These are phyloP conservation scores for Standfussiana lucernea DNA, from an alignment of 2,888 invertebrate species.

Conservation along the genomic window DNA sequence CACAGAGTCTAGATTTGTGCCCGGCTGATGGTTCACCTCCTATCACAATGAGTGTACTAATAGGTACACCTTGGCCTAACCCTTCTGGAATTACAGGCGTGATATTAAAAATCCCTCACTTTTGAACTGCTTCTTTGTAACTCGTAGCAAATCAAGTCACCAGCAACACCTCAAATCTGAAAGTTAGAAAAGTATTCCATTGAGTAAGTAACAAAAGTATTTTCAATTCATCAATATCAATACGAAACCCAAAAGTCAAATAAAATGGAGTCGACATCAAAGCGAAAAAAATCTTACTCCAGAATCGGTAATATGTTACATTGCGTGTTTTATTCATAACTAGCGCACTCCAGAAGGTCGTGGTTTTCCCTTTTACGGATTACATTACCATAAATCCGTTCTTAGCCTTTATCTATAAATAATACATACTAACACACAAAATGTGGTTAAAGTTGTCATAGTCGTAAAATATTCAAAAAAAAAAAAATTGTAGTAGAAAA, in stretches of 20 bases:
- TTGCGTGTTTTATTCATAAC: constrained; percentile 66
- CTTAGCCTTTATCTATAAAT: constrained; percentile 63
- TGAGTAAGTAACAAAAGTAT: neutral
- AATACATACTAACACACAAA: constrained; percentile 55
- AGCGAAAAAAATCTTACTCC: constrained; percentile 31
- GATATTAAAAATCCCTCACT: no score
- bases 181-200: neutral
- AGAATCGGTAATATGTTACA: constrained; percentile 46
- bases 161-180: neutral
- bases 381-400: constrained; percentile 69
- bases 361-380: constrained; percentile 63
- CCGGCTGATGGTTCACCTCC: no score
- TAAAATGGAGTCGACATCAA: constrained; percentile 33
- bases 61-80: no score
- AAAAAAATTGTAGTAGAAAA: neutral
- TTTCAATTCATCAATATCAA: neutral
- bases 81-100: no score
- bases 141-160: neutral
- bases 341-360: constrained; percentile 54
- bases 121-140: neutral
- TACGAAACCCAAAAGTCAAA: constrained; percentile 14
- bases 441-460: constrained; percentile 45
- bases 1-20: no score
- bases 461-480: constrained; percentile 11
- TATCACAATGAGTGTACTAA: no score